Evolutionary conservation across 2,113 vertebrate genomes (phyloP), one percentile per base, ranked within the genome.

Genomic region (Nansenia antarctica): DNA sequence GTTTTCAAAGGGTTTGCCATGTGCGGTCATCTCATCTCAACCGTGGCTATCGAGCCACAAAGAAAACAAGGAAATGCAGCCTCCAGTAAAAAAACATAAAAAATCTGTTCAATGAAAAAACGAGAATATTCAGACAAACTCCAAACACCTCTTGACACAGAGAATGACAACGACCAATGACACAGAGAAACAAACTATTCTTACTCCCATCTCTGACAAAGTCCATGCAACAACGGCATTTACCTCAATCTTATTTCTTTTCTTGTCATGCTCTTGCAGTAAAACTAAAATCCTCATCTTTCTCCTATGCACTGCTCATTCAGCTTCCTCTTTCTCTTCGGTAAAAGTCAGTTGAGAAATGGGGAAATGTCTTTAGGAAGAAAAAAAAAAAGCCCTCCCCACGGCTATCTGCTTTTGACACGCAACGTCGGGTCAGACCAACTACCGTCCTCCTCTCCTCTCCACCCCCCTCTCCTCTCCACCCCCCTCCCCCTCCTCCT

Each of bases 241-340:
- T 92, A 92, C 91, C 92, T 91, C 67, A 0, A 75, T 62, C 74
- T 90, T 87, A 80, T 79, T 84, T 81, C 81, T 89, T 82, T 82
- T 88, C 85, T 89, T 91, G 67, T 92, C 91, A 91, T 92, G 87
- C 58, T 92, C 89, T 7, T 85, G 88, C 78, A 91, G 82, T 77
- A 93, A 76, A 63, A 92, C 84, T 72, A 91, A 70, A 86, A 93
- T 90, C 83, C 90, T 90, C 91, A 93, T 93, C 26, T 78, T 8
- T 73, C 69, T 62, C 53, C 65, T 32, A 31, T 6, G 35, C 31
- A 54, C 64, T 15, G 31, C 20, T 18, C 29, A 70, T 3, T 26
- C 18, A 78, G 69, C 20, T 58, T 15, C 73, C 32, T 15, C 30
- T 57, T 3, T 47, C 12, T 26, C 47, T n/a, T 11, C 63, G 22